Evolutionary conservation across 2,888 invertebrate species (phyloP).

Genomic region (Horisme vitalbata): DNA sequence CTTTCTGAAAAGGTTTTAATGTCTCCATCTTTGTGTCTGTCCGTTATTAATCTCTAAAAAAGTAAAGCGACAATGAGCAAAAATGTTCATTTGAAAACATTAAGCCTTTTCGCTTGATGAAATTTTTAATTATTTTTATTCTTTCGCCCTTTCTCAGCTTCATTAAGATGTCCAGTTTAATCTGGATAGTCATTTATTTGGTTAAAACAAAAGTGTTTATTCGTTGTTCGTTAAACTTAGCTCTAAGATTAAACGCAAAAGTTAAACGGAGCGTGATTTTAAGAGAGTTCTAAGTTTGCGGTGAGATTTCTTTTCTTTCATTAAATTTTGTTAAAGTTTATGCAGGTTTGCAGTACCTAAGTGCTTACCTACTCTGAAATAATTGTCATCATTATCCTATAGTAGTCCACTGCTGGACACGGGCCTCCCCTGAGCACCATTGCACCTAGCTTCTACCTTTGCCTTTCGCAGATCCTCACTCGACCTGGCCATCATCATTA

Average conservation of each 20-base stretch:
- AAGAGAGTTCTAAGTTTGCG: constrained; percentile 1
- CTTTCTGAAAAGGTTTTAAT: constrained; percentile 69
- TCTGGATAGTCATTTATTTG: constrained; percentile 35
- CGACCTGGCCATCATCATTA: no score
- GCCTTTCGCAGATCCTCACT: no score
- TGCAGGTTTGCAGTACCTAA: no score
- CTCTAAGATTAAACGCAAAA: constrained; percentile 8
- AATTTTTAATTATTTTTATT: constrained; percentile 55
- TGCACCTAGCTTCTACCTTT: no score
- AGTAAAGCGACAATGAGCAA: constrained; percentile 59
- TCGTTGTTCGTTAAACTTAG: constrained; percentile 22
- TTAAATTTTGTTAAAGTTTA: neutral
- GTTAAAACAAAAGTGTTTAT: constrained; percentile 28
- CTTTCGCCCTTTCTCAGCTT: constrained; percentile 28
- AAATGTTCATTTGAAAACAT: constrained; percentile 52
- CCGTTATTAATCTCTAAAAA: constrained; percentile 73
- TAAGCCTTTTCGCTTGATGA: constrained; percentile 57
- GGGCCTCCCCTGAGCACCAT: no score
- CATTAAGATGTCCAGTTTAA: constrained; percentile 35
- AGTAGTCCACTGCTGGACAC: no score
- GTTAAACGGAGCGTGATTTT: neutral
- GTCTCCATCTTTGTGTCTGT: constrained; percentile 69
- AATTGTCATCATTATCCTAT: no score
- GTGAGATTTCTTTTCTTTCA: neutral
- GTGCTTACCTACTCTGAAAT: no score